Evolutionary conservation across 2,113 vertebrate genomes (phyloP).

Genomic region (Myotis yumanensis): DNA sequence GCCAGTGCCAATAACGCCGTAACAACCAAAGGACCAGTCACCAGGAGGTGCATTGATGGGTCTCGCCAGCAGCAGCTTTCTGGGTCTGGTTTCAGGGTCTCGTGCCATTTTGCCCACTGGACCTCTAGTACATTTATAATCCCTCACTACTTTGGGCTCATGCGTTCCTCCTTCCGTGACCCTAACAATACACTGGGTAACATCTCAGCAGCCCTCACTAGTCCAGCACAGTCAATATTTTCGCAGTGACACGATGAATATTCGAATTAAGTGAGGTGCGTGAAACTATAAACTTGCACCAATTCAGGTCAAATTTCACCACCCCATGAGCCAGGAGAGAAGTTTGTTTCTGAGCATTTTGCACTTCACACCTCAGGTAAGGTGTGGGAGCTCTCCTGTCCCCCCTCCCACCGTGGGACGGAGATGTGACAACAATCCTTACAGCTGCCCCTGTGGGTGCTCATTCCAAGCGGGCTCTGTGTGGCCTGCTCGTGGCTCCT

Average conservation of each 20-base stretch:
- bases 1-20: too few relatives aligned
- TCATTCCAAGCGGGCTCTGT: fast-evolving
- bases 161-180: too few relatives aligned
- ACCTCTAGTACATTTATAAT: too few relatives aligned
- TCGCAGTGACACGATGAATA: background rate
- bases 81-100: too few relatives aligned
- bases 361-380: background rate
- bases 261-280: background rate
- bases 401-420: fast-evolving
- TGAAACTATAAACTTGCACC: fast-evolving
- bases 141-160: too few relatives aligned
- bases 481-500: background rate
- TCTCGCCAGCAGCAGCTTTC: too few relatives aligned
- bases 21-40: too few relatives aligned
- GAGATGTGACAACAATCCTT: too few relatives aligned
- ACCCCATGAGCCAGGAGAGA: background rate
- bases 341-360: background rate
- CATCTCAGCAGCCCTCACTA: too few relatives aligned
- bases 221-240: background rate
- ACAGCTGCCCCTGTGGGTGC: fast-evolving
- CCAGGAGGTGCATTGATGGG: too few relatives aligned
- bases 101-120: too few relatives aligned
- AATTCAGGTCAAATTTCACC: background rate
- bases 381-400: fast-evolving
- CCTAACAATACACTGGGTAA: too few relatives aligned